Conservation (phyloP, 1,140 invertebrate species). For the Pseudomyrmex concolor region DNA sequence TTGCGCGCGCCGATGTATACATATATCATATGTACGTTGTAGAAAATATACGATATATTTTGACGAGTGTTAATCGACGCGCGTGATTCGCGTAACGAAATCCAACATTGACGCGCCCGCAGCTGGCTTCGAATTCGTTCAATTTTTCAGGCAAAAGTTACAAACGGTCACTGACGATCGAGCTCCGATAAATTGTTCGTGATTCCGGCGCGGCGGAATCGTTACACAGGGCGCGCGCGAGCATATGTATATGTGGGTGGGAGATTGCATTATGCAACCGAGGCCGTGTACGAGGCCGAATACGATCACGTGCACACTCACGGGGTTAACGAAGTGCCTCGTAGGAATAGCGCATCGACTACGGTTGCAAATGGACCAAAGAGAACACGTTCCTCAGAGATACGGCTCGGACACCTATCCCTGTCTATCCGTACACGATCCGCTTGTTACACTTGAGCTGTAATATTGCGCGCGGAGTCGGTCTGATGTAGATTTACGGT, state of each 20-base stretch:
- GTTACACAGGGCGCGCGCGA: background rate
- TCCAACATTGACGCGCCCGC: background rate
- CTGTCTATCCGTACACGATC: slow-evolving; percentile 25
- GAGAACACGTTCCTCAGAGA: slow-evolving; percentile 32
- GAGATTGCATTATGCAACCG: slow-evolving; percentile 47
- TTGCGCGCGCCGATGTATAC: background rate
- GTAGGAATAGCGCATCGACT: slow-evolving; percentile 47
- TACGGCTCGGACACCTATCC: slow-evolving; percentile 46
- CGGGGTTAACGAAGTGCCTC: slow-evolving; percentile 66
- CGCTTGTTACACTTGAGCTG: slow-evolving; percentile 26
- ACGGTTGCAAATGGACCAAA: slow-evolving; percentile 65
- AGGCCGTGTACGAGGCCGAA: slow-evolving; percentile 18
- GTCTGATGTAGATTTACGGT: background rate
- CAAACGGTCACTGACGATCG: slow-evolving; percentile 17
- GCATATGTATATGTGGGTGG: background rate
- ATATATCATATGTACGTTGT: background rate
- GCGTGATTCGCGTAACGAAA: background rate
- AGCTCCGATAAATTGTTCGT: slow-evolving; percentile 63
- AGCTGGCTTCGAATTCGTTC: background rate
- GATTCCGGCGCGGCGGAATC: slow-evolving; percentile 22
- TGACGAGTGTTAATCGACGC: background rate
- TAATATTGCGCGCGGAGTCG: background rate
- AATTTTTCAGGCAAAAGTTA: slow-evolving; percentile 42
- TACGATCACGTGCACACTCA: background rate
- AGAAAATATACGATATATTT: slow-evolving; percentile 1